Evolutionary conservation across 2,888 invertebrate genomes (phyloP).

Genomic region (Sminthurinus aureus): DNA sequence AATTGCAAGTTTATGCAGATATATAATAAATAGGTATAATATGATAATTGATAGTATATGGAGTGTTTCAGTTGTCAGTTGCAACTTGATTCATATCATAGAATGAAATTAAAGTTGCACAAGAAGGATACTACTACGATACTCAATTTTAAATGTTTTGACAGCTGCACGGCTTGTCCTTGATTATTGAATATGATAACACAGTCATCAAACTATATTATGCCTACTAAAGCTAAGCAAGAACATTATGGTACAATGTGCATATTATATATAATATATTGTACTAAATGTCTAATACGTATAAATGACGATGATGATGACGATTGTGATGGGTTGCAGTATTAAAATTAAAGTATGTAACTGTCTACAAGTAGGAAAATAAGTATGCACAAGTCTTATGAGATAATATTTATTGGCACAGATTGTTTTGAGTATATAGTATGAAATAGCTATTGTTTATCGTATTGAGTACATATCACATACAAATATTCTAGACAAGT

Average conservation of each 20-base stretch:
- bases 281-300: too few relatives aligned
- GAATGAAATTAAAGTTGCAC: conserved; percentile 9
- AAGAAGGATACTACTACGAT: conserved; percentile 2
- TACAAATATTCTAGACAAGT: too few relatives aligned
- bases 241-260: too few relatives aligned
- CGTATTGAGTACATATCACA: neutral
- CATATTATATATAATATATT: too few relatives aligned
- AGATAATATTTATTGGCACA: too few relatives aligned
- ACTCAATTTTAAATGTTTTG: conserved; percentile 12
- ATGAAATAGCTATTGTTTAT: neutral
- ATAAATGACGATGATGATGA: too few relatives aligned
- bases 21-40: neutral
- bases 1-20: neutral
- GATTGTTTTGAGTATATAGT: too few relatives aligned
- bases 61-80: neutral
- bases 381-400: too few relatives aligned
- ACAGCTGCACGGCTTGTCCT: conserved; percentile 16
- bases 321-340: too few relatives aligned
- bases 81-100: conserved; percentile 7
- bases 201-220: neutral
- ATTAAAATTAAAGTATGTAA: too few relatives aligned
- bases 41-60: neutral
- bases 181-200: conserved; percentile 12
- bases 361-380: too few relatives aligned
- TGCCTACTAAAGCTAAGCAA: neutral